Percentiles rank a stretch among this genome's conserved stretches.
Conservation (phyloP, 2,113 vertebrate species). For the Natator depressus region DNA sequence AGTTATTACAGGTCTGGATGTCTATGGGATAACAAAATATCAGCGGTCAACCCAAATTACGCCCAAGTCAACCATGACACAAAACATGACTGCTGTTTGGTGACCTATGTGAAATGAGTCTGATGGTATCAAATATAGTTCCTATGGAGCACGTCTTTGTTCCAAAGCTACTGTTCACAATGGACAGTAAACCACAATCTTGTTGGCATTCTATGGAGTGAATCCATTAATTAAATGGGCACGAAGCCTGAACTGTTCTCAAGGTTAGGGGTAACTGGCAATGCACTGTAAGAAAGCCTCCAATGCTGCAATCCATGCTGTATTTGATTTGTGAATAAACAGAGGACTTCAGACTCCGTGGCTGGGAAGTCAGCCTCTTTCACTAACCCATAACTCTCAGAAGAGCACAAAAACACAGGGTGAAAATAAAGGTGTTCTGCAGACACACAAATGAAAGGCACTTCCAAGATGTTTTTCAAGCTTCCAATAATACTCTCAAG, state of each 20-base stretch:
- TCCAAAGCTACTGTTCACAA: accelerated
- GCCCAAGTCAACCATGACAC: background rate
- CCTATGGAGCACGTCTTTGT: background rate
- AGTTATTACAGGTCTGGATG: background rate
- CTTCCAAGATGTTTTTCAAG: background rate
- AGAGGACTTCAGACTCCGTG: accelerated
- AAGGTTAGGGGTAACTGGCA: background rate
- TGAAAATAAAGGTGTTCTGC: background rate
- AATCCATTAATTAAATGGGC: accelerated
- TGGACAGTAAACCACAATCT: background rate
- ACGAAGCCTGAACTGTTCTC: background rate
- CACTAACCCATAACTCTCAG: background rate
- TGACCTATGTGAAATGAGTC: accelerated
- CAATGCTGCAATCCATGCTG: background rate
- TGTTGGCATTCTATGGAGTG: accelerated
- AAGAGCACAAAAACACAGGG: background rate
- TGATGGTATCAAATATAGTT: background rate
- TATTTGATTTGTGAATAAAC: background rate
- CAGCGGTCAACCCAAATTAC: background rate
- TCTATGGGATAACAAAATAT: background rate
- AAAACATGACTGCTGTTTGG: background rate
- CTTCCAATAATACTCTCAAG: background rate
- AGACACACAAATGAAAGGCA: background rate
- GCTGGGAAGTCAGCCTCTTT: background rate
- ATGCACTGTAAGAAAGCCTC: background rate